Evolutionary conservation across 2,888 invertebrate genomes (phyloP).

Genomic region (Volucella zonaria): DNA sequence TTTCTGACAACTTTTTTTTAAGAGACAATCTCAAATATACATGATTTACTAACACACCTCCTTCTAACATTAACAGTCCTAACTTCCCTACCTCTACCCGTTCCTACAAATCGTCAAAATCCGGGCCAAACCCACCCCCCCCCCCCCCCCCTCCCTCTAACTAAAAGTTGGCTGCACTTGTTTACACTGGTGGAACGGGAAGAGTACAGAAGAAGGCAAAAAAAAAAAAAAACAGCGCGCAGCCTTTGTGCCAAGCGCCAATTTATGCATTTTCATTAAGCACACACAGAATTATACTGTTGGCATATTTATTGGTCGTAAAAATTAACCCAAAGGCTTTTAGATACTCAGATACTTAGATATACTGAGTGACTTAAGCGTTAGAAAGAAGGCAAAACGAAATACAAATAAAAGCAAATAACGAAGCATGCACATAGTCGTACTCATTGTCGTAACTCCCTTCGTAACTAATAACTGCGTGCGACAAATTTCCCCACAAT

Average conservation of each 20-base stretch:
- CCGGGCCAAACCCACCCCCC: constrained; percentile 29
- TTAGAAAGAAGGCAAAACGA: constrained; percentile 27
- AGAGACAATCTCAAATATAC: constrained; percentile 46
- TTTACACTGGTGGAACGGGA: constrained; percentile 15
- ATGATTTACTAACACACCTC: constrained; percentile 59
- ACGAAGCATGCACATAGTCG: constrained; percentile 34
- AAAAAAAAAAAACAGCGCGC: background rate
- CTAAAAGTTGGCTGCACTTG: constrained; percentile 46
- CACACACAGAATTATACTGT: constrained; percentile 60
- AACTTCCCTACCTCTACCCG: background rate
- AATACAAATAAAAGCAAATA: constrained; percentile 62
- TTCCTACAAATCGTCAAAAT: background rate
- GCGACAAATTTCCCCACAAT: constrained; percentile 42
- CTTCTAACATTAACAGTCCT: constrained; percentile 9
- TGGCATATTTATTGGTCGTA: constrained; percentile 71
- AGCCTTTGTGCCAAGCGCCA: constrained; percentile 45
- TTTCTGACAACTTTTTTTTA: constrained; percentile 24
- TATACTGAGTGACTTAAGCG: background rate
- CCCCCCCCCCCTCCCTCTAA: constrained; percentile 9
- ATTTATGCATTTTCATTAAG: constrained; percentile 73
- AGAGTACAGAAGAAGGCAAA: background rate
- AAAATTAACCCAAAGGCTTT: constrained; percentile 63
- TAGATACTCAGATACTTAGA: constrained; percentile 25
- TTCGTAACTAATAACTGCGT: constrained; percentile 50
- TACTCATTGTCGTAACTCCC: constrained; percentile 43